Evolutionary conservation across 2,113 vertebrate species (phyloP).

Genomic region (Opisthocomus hoazin): DNA sequence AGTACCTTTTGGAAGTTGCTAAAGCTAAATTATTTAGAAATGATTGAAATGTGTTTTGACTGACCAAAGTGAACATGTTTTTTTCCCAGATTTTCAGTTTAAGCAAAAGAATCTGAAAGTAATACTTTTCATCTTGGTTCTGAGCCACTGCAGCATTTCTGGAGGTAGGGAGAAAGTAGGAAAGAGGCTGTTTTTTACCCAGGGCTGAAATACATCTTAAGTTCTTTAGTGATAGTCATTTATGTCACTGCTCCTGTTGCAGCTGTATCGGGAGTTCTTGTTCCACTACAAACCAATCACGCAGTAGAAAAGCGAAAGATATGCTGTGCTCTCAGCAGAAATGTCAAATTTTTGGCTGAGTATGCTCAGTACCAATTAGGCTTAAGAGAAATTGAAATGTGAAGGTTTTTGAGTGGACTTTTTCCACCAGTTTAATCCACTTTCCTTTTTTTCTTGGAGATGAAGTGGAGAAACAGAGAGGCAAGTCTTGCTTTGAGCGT

Average conservation of each 20-base stretch:
- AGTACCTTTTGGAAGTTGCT: background rate
- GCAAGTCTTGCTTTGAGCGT: background rate
- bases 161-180: background rate
- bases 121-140: background rate
- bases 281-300: background rate
- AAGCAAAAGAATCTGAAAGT: background rate
- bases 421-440: background rate
- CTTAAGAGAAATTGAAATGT: background rate
- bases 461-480: background rate
- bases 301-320: background rate
- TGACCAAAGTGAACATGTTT: background rate
- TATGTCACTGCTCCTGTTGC: background rate
- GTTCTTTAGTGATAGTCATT: background rate
- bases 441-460: background rate
- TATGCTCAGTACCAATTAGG: background rate
- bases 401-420: background rate
- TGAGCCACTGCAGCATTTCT: background rate
- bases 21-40: background rate
- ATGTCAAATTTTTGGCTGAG: background rate
- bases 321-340: background rate
- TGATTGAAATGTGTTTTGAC: conserved; percentile 11
- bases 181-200: background rate
- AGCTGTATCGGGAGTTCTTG: background rate
- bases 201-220: background rate
- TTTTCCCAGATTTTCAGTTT: background rate